Base-by-base conservation (phyloP, 2,113 vertebrate genomes). In the Aegithalos caudatus region DNA sequence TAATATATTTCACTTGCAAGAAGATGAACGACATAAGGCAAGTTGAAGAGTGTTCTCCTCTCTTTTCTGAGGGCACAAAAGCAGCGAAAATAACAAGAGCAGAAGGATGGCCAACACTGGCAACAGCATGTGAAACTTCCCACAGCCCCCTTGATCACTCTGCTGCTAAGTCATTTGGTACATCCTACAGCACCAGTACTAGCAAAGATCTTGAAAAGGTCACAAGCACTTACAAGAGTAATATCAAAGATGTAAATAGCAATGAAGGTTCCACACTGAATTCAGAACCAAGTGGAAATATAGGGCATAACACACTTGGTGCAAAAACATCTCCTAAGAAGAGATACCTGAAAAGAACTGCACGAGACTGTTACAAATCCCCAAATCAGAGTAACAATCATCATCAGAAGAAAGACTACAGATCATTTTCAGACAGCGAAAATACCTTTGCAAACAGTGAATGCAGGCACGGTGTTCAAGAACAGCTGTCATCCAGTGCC, bases 1-100 rank as follows among this genome's bases (percentile, higher is more conserved):
- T 99, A 48, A 98, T 99, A 31, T 98, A 98, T 94, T 97, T 98
- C 94, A 99, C 99, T 7, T 99, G 98, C 93, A 98, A 98, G 95
- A 99, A 99, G 96, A 99, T 99, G 96, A 97, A 96, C 2, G 98
- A 98, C 42, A 97, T 99, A 61, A 98, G 97, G 53, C 97, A 95
- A 72, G 88, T 77, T 57, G 96, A 98, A 61, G 97, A 98, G 40
- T 93, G 95, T 74, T 93, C 98, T 50, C 38, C 85, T 38, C 37
- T 91, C 51, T 92, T 97, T 67, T 62, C 94, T 0, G 90, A 96
- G n/a, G 92, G 94, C 25, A 70, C 65, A 33, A 57, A 92, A 61
- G 57, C 40, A 45, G 92, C 96, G 80, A 90, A 40, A 28, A 73
- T 85, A 82, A 67, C 78, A 16, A 90, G 89, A 56, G 58, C 38